Base-by-base conservation (phyloP, 2,113 vertebrate species). In the Neolamprologus modestus region DNA sequence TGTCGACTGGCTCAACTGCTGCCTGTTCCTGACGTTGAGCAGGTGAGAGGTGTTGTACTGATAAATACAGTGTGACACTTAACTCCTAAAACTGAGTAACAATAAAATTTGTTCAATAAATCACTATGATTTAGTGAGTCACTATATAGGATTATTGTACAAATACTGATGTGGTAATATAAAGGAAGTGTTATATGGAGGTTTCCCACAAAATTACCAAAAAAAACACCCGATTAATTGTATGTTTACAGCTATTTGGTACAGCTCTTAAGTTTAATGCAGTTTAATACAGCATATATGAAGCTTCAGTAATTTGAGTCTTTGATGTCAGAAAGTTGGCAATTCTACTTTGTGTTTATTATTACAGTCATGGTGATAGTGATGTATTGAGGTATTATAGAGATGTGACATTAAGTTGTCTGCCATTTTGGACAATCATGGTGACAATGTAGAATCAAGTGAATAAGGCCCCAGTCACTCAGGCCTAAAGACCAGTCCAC, bases 1-100 rank as follows among this genome's bases (percentile, higher is more conserved):
- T 94, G 84, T 90, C 96, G 96, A 19, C 89, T 98, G 37, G 92
- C 95, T 81, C 92, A 95, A 87, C 88, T 96, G 45, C 37, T 96
- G 47, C 95, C 95, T 11, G 89, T 92, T 35, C 96, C 96, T 19
- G 94, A 95, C 79, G 71, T 96, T 0, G 54, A 92, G 42, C 95
- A 96, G 93, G 96, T 96, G 71, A 93, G 86, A 19, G 5, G 3
- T 9, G 8, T n/a, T 17, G 26, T 31, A 47, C 42, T 76, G 42
- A 28, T 5, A 50, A 50, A 76, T 11, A 8, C 3, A 37, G 6
- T 37, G 3, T 52, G 28, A 83, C 59, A 37, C 9, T 17, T 28
- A 17, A 81, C 33, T 50, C 26, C 26, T 61, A 76, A 76, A 47
- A 19, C 19, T 73, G 24, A 73, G 21, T 73, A 47, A 73, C 42